Base-by-base conservation (phyloP, 2,113 vertebrate species). In the Ciconia boyciana region DNA sequence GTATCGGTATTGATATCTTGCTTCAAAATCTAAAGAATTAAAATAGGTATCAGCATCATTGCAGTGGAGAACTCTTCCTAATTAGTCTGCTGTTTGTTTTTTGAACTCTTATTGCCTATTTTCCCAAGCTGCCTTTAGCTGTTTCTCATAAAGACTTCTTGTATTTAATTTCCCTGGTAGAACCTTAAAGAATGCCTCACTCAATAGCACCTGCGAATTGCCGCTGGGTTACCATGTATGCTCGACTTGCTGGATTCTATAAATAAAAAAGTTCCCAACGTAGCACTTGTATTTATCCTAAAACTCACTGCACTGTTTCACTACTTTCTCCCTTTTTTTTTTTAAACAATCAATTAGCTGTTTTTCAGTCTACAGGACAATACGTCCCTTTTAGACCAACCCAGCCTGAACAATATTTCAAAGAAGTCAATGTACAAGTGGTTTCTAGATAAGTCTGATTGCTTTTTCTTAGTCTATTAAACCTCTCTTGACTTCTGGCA, bases 1-100 rank as follows among this genome's bases (percentile, higher is more conserved):
- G 2, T 32, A 8, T 0, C 1, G 1, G 6, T 48, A 8, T 70
- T 28, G 21, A 25, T 78, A 32, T 12, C 34, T 79, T 39, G 10
- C 43, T 76, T 95, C 32, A 48, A 64, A 88, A 90, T 72, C 12
- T 39, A 13, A 64, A 80, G 22, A 62, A 51, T 49, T 54, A 32
- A 43, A 74, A 29, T 25, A 82, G 14, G 34, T 65, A 36, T 28
- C 29, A 44, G 12, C 20, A 55, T 58, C 21, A 11, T 7, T 90
- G 29, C 26, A 31, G 18, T 49, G 14, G 9, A 36, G 16, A 77
- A 17, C n/a, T 44, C 34, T 61, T 62, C 16, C 39, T 41, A 41
- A 31, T 66, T 61, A 62, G 19, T 34, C 34, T 83, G 10, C 7
- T 48, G 12, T 64, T 83, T 28, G 3, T 7, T 46, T 82, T 43